These are phyloP conservation scores for Linnaemya vulpina DNA, from an alignment of 2,888 invertebrate genomes.

Conservation along the genomic window DNA sequence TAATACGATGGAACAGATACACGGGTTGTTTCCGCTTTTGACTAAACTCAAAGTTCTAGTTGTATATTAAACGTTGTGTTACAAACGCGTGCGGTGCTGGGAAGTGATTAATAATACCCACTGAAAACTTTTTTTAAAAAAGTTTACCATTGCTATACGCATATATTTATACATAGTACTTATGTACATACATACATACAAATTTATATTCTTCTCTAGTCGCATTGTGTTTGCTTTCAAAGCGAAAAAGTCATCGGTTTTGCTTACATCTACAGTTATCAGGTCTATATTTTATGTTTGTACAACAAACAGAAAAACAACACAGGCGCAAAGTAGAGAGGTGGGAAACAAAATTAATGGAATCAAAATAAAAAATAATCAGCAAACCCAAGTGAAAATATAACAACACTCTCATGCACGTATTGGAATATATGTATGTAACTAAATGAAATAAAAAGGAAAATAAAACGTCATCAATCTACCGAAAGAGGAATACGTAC, in stretches of 20 bases:
- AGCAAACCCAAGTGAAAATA: conserved; percentile 46
- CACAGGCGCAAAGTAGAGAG: conserved; percentile 54
- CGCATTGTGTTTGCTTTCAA: conserved; percentile 43
- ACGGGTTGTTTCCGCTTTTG: conserved; percentile 72
- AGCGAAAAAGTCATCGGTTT: conserved; percentile 46
- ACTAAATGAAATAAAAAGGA: conserved; percentile 18
- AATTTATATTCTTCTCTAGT: conserved; percentile 6
- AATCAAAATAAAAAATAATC: conserved; percentile 39
- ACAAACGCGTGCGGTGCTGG: conserved; percentile 64
- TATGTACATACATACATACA: background rate
- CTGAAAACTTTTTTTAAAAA: conserved; percentile 17
- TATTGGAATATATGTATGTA: conserved; percentile 2
- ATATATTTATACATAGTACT: background rate
- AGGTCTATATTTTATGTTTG: conserved; percentile 13
- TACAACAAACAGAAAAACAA: conserved; percentile 41
- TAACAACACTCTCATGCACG: conserved; percentile 12
- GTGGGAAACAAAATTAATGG: conserved; percentile 42
- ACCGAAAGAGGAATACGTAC: background rate
- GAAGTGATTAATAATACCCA: conserved; percentile 52
- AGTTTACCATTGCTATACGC: conserved; percentile 17
- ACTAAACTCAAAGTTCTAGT: conserved; percentile 75
- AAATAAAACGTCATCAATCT: conserved; percentile 47
- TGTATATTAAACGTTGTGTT: conserved; percentile 71
- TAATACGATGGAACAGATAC: conserved; percentile 47
- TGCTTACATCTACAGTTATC: conserved; percentile 17